Conservation (phyloP, 23 tunicate species). For the Phallusia fumigata region DNA sequence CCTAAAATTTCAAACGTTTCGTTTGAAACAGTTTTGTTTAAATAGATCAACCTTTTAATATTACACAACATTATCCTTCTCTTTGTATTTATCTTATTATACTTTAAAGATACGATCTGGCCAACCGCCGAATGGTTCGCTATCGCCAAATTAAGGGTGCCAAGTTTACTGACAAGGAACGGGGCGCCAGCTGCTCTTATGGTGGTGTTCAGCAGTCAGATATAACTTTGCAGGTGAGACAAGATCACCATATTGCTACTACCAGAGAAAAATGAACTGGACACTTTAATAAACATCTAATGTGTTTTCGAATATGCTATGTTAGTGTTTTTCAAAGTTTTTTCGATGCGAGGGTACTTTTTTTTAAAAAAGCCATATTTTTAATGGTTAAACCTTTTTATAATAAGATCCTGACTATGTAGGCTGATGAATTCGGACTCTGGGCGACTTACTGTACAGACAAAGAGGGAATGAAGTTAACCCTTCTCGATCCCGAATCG, state of each 20-base stretch:
- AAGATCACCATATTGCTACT: not conserved
- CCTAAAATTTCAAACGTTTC: too few species aligned
- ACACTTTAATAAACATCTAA: too few species aligned
- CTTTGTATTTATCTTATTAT: not conserved
- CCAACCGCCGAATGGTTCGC: constrained; percentile 10
- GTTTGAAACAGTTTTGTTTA: too few species aligned
- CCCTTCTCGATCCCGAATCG: constrained; percentile 8
- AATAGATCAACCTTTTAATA: too few species aligned
- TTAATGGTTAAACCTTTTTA: too few species aligned
- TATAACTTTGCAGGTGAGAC: not conserved
- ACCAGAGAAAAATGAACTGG: too few species aligned
- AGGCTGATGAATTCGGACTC: constrained; percentile 20
- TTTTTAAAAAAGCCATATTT: too few species aligned
- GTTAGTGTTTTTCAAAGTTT: too few species aligned
- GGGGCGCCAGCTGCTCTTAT: not conserved
- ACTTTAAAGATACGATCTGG: not conserved
- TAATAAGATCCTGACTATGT: too few species aligned
- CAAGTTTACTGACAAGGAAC: not conserved
- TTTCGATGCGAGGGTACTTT: too few species aligned
- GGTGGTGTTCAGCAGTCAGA: not conserved
- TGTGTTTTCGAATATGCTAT: too few species aligned
- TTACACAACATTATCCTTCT: too few species aligned
- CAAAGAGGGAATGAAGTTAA: constrained; percentile 11
- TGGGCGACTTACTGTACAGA: constrained; percentile 24
- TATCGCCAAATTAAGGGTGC: constrained; percentile 15